These are phyloP conservation scores for Perizoma flavofasciatum DNA, from an alignment of 2,888 invertebrate species.

Conservation along the genomic window DNA sequence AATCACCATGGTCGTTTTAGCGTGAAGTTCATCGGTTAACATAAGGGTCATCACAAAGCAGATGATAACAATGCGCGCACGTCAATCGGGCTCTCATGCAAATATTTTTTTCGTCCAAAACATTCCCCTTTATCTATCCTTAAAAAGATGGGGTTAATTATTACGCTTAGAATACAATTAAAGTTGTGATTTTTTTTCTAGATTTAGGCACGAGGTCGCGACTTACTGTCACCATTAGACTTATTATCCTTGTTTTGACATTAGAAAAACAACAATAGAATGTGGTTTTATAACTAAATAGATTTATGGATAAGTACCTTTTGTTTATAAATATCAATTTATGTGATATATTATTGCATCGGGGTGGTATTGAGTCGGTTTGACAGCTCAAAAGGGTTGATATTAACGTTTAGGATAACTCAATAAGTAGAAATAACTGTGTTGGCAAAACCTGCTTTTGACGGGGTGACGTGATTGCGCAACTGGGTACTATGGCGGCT, in stretches of 20 bases:
- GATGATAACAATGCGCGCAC: constrained; percentile 81
- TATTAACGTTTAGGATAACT: constrained; percentile 79
- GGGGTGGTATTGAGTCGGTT: constrained; percentile 69
- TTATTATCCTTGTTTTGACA: constrained; percentile 75
- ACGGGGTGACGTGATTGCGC: constrained; percentile 71
- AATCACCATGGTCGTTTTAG: constrained; percentile 52
- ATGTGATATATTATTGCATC: constrained; percentile 66
- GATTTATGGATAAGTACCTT: constrained; percentile 69
- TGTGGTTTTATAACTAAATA: constrained; percentile 66
- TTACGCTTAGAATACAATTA: constrained; percentile 81
- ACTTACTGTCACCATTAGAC: constrained; percentile 77
- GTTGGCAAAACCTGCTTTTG: constrained; percentile 78
- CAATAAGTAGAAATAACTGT: constrained; percentile 81
- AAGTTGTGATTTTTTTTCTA: constrained; percentile 76
- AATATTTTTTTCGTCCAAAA: constrained; percentile 80
- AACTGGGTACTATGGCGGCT: constrained; percentile 43
- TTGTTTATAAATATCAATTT: constrained; percentile 76
- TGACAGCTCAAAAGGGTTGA: constrained; percentile 83
- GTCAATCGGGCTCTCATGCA: constrained; percentile 84
- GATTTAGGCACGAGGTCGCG: constrained; percentile 73
- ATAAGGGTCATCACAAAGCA: constrained; percentile 83
- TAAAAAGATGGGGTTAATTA: constrained; percentile 81
- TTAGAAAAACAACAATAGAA: constrained; percentile 56
- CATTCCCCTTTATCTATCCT: constrained; percentile 79
- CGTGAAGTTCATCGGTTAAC: constrained; percentile 63